Evolutionary conservation across 2,888 invertebrate genomes (phyloP).

Genomic region (Eledona agricola): DNA sequence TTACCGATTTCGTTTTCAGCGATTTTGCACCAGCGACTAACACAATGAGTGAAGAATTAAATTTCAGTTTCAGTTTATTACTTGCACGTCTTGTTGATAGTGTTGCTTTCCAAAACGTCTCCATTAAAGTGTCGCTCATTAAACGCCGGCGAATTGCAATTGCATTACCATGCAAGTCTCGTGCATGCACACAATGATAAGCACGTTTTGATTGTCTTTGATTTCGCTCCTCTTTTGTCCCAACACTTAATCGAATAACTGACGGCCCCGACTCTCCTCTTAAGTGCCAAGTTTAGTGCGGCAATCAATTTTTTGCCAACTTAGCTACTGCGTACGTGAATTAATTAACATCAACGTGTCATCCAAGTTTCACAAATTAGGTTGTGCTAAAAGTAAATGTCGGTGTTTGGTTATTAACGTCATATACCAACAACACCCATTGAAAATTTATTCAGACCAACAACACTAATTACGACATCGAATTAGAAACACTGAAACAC

Average conservation of each 20-base stretch:
- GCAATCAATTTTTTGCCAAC: slow-evolving; percentile 10
- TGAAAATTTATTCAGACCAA: too few species aligned
- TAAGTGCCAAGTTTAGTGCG: slow-evolving; percentile 5
- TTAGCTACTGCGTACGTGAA: slow-evolving; percentile 6
- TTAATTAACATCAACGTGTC: slow-evolving; percentile 14
- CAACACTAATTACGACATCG: too few species aligned
- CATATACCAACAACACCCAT: too few species aligned
- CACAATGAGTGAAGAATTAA: too few species aligned
- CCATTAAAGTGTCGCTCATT: slow-evolving; percentile 7
- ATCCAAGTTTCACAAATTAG: too few species aligned
- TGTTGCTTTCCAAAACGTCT: background rate
- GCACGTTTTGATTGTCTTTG: slow-evolving; percentile 24
- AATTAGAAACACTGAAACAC: too few species aligned
- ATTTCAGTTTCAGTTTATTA: too few species aligned
- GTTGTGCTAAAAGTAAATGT: too few species aligned
- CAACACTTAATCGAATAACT: slow-evolving; percentile 13
- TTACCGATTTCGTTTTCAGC: too few species aligned
- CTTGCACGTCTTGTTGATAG: too few species aligned
- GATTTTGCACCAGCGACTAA: too few species aligned
- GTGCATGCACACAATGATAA: slow-evolving; percentile 3
- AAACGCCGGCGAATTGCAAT: slow-evolving; percentile 8
- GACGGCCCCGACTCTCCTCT: slow-evolving; percentile 2
- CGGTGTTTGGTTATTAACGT: too few species aligned
- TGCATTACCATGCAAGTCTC: slow-evolving; percentile 15
- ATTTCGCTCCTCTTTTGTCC: slow-evolving; percentile 3